These are phyloP conservation scores for Euzophera pinguis DNA, from an alignment of 2,888 invertebrate genomes.

Conservation along the genomic window DNA sequence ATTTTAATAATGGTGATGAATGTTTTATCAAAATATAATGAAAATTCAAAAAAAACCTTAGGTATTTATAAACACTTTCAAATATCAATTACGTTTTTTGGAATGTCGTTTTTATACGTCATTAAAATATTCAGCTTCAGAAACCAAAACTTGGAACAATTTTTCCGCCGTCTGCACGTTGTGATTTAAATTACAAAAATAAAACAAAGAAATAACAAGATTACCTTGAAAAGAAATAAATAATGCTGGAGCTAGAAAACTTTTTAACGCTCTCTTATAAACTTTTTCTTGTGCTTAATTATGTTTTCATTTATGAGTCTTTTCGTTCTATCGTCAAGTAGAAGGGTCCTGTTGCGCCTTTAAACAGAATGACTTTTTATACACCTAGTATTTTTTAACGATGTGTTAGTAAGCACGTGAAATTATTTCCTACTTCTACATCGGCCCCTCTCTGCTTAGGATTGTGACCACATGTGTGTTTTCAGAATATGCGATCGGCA, in stretches of 20 bases:
- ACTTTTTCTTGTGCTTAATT: constrained; percentile 70
- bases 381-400: too few relatives aligned
- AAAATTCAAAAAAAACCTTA: too few relatives aligned
- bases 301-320: constrained; percentile 74
- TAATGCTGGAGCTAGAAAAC: constrained; percentile 59
- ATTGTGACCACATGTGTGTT: too few relatives aligned
- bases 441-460: too few relatives aligned
- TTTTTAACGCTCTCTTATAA: constrained; percentile 63
- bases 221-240: constrained; percentile 57
- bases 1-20: too few relatives aligned
- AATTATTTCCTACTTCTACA: too few relatives aligned
- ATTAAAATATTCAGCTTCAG: background rate
- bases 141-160: background rate
- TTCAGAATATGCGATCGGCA: too few relatives aligned
- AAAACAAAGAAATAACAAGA: constrained; percentile 55
- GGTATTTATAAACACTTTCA: too few relatives aligned
- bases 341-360: constrained; percentile 16
- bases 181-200: constrained; percentile 34
- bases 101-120: background rate
- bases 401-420: too few relatives aligned
- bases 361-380: too few relatives aligned
- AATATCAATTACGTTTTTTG: background rate
- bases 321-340: constrained; percentile 46
- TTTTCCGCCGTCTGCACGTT: constrained; percentile 13
- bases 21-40: too few relatives aligned